Conservation (phyloP, 2,888 invertebrate species). For the Drosophila testacea region DNA sequence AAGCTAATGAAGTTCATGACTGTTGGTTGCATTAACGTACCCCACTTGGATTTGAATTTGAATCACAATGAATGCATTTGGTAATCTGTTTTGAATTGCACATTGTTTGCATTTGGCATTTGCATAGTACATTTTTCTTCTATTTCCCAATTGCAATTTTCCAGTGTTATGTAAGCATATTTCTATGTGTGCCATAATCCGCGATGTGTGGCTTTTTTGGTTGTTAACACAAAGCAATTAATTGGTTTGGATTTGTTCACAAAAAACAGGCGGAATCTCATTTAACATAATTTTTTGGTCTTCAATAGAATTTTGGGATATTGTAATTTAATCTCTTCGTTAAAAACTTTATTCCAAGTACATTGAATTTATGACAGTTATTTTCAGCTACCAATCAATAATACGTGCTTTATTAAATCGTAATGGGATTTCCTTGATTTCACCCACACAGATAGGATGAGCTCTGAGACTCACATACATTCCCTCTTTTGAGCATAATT, state of each 20-base stretch:
- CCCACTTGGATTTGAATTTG: not conserved
- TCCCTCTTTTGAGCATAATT: not conserved
- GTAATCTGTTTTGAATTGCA: slow-evolving; percentile 8
- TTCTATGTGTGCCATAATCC: not conserved
- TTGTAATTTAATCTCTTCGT: not conserved
- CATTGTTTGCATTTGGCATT: slow-evolving; percentile 4
- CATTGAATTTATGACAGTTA: not conserved
- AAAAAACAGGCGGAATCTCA: not conserved
- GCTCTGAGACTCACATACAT: not conserved
- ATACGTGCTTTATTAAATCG: slow-evolving; percentile 15
- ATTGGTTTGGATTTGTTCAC: slow-evolving; percentile 1
- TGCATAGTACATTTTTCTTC: not conserved
- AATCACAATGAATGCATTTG: slow-evolving; percentile 13
- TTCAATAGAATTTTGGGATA: not conserved
- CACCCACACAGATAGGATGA: not conserved
- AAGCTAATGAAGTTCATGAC: slow-evolving; percentile 1
- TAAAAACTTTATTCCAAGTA: not conserved
- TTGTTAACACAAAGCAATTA: slow-evolving; percentile 1
- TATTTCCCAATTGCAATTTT: not conserved
- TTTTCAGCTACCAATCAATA: slow-evolving; percentile 6
- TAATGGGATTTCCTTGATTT: slow-evolving; percentile 33
- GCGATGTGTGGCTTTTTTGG: not conserved
- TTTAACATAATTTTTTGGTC: not conserved
- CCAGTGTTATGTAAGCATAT: not conserved
- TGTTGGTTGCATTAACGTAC: not conserved